These are phyloP conservation scores for Mylabris sibirica DNA, from an alignment of 2,888 invertebrate species.

Conservation along the genomic window DNA sequence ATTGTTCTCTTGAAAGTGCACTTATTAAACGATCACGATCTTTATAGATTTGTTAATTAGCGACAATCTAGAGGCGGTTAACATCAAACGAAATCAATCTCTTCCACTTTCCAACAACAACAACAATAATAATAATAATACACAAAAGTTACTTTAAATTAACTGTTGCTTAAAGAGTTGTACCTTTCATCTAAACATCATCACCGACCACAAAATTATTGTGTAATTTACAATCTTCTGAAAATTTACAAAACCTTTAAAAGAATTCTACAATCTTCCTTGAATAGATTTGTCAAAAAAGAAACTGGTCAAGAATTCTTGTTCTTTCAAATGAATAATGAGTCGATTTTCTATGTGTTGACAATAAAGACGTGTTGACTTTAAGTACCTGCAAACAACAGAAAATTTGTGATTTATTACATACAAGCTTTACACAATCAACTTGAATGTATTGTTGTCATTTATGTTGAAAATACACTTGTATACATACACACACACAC, in stretches of 20 bases:
- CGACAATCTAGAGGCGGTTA: neutral
- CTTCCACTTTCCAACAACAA: neutral
- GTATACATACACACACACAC: too few relatives aligned
- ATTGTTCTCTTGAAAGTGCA: neutral
- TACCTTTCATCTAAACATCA: neutral
- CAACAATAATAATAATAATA: neutral
- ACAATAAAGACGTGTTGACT: slow-evolving; percentile 12
- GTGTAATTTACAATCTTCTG: neutral
- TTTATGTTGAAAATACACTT: neutral
- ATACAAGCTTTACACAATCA: slow-evolving; percentile 5
- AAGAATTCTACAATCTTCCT: neutral
- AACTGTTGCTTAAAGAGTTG: neutral
- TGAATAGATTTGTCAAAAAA: neutral
- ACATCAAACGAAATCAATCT: slow-evolving; percentile 2
- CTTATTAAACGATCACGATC: slow-evolving; percentile 3
- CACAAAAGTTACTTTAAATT: neutral
- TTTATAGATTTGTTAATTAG: neutral
- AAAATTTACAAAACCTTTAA: neutral
- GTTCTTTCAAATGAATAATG: neutral
- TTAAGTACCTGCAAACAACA: slow-evolving; percentile 18
- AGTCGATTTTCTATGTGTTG: neutral
- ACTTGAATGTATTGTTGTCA: slow-evolving; percentile 10
- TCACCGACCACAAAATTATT: too few relatives aligned
- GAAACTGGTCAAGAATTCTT: neutral
- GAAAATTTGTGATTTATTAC: slow-evolving; percentile 10